Evolutionary conservation across 2,888 invertebrate genomes (phyloP), one percentile per base, ranked within the genome.

Genomic region (Aricia artaxerxes): DNA sequence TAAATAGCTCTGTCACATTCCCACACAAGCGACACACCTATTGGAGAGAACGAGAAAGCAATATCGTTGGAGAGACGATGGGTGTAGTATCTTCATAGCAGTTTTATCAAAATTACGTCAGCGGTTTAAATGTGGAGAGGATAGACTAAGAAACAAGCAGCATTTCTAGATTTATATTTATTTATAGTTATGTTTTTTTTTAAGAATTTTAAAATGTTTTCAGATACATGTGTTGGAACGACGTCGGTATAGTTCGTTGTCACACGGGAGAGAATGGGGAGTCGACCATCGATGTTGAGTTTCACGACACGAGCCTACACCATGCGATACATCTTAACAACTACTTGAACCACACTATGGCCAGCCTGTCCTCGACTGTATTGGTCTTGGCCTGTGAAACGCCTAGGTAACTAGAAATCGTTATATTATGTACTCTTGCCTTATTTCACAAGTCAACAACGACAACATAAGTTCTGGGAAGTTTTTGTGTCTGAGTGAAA

Each of bases 231-330:
- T 97, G 97, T 79, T 99, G 99, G 98, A 99, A 99, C 87, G 96
- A 97, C 78, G 96, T 98, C 5, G 99, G 99, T n/a, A 97, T 99
- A 82, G 97, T 99, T 0, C 96, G 97, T 9, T 97, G 97, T 84
- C 98, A 97, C 87, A 96, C 96, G 0, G 95, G 95, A 1, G 97
- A 97, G 82, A 91, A 90, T 64, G 96, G 96, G 0, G 97, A 97
- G 73, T 97, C 97, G 79, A 96, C 96, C 0, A 98, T 99, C 78
- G 99, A 99, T 88, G 97, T 99, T 0, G 99, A 99, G 89, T 99
- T 99, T 90, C 99, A 99, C 85, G 99, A 99, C 91, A 96, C 97
- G 0, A 96, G 97, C 78, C 94, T 98, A 13, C 99, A 99, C 88
- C 98, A 98, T 87, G 96, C 98, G 38, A 96, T 99, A 88, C 98